A percentile compares a stretch with the other conserved stretches of the same genome.
Conservation (phyloP, 2,888 invertebrate species). For the Chymomyza fuscimana region DNA sequence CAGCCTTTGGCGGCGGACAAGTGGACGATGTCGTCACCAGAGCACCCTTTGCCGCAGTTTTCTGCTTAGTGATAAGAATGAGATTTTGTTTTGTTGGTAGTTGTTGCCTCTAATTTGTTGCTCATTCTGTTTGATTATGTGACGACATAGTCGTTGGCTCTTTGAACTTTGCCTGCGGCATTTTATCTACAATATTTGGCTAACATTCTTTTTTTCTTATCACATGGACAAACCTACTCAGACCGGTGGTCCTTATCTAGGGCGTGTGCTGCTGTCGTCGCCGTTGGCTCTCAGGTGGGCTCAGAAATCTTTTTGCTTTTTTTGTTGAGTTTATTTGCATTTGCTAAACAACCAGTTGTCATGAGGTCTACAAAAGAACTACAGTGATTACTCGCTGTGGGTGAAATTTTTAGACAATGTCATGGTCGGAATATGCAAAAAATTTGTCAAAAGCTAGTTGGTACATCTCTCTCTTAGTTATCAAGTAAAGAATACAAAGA, state of each 20-base stretch:
- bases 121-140: constrained; percentile 57
- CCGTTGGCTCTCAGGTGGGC: constrained; percentile 23
- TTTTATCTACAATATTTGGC: constrained; percentile 33
- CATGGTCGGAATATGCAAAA: too few species aligned
- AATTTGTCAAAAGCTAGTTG: too few species aligned
- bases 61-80: neutral
- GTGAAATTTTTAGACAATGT: neutral
- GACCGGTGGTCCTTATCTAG: constrained; percentile 56
- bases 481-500: too few species aligned
- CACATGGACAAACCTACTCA: neutral
- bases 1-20: neutral
- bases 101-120: constrained; percentile 61
- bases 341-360: constrained; percentile 46
- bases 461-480: too few species aligned
- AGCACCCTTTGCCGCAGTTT: constrained; percentile 1
- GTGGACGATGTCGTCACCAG: neutral
- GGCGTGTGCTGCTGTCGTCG: constrained; percentile 45
- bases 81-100: constrained; percentile 31
- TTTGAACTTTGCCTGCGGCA: constrained; percentile 58
- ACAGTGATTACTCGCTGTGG: neutral
- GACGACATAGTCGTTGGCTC: constrained; percentile 49
- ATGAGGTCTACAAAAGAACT: constrained; percentile 6
- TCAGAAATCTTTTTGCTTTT: constrained; percentile 5
- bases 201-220: constrained; percentile 2
- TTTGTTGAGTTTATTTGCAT: constrained; percentile 45